phyloP scores from a whole-genome alignment of 2,888 invertebrate species.

The Teleogryllus oceanicus region DNA sequence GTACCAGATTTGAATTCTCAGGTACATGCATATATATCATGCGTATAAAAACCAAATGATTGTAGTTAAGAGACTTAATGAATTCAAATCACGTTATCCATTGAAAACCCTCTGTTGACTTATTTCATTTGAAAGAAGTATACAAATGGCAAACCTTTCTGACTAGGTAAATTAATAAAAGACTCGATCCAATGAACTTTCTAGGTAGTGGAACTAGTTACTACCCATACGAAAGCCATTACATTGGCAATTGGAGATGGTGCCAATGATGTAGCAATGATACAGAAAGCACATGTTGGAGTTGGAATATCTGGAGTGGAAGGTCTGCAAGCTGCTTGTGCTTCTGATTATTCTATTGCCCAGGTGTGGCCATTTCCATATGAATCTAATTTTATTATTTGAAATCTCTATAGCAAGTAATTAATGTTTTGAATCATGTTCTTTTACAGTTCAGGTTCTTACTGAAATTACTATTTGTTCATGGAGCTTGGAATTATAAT shows the following conservation, averaged over 20 bases:
- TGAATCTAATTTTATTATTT: no score
- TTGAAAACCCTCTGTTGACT: background rate
- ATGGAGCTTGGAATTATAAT: slow-evolving; percentile 98
- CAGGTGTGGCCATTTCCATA: slow-evolving; percentile 52
- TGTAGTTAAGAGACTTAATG: no score
- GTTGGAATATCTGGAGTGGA: slow-evolving; percentile 97
- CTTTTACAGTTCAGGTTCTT: slow-evolving; percentile 82
- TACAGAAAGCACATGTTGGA: slow-evolving; percentile 95
- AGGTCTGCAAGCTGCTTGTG: slow-evolving; percentile 98
- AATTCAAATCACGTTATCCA: no score
- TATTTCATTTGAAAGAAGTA: background rate
- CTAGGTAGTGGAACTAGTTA: slow-evolving; percentile 77
- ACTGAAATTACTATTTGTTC: slow-evolving; percentile 85
- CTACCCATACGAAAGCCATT: slow-evolving; percentile 74
- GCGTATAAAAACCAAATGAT: no score
- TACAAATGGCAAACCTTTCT: background rate
- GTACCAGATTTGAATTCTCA: no score
- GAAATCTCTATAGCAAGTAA: background rate
- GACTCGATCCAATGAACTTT: slow-evolving; percentile 28
- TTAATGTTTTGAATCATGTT: slow-evolving; percentile 28
- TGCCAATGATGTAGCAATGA: slow-evolving; percentile 98
- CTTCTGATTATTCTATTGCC: slow-evolving; percentile 98
- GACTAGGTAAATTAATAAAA: no score
- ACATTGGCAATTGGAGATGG: slow-evolving; percentile 95
- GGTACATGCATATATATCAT: no score